Conservation (phyloP, 2,888 invertebrate genomes). For the Amphipoea lucens region DNA sequence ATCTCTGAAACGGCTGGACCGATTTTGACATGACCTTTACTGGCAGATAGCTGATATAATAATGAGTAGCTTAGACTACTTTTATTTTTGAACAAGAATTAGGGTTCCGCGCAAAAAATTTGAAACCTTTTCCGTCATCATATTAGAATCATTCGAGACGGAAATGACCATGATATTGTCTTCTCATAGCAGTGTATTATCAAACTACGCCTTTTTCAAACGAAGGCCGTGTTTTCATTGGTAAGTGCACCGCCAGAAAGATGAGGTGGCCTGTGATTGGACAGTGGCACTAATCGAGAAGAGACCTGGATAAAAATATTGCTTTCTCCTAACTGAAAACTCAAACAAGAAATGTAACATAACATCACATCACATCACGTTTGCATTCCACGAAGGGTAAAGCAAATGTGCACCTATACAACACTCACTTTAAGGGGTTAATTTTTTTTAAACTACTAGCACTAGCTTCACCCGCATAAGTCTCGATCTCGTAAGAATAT, state of each 20-base stretch:
- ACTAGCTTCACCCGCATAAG: too few relatives aligned
- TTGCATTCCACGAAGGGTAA: neutral
- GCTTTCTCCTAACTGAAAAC: neutral
- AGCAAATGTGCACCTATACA: neutral
- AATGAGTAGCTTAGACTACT: too few relatives aligned
- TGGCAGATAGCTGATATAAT: too few relatives aligned
- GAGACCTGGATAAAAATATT: neutral
- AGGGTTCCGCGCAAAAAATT: too few relatives aligned
- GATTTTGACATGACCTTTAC: too few relatives aligned
- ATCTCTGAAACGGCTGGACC: too few relatives aligned
- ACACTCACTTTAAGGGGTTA: too few relatives aligned
- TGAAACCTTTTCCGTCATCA: neutral
- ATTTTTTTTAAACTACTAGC: too few relatives aligned
- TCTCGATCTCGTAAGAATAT: too few relatives aligned
- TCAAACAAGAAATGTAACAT: neutral
- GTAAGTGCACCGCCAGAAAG: neutral
- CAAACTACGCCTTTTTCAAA: neutral
- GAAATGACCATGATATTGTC: neutral
- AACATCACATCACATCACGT: neutral
- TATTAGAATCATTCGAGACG: neutral
- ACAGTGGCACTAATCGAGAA: neutral
- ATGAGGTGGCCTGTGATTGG: conserved; percentile 1
- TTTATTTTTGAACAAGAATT: too few relatives aligned
- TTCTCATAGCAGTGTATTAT: too few relatives aligned
- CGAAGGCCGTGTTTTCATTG: conserved; percentile 16